Evolutionary conservation across 2,113 vertebrate species (phyloP), one percentile per base, ranked within the genome.

Genomic region (Pogonocichla stellata): DNA sequence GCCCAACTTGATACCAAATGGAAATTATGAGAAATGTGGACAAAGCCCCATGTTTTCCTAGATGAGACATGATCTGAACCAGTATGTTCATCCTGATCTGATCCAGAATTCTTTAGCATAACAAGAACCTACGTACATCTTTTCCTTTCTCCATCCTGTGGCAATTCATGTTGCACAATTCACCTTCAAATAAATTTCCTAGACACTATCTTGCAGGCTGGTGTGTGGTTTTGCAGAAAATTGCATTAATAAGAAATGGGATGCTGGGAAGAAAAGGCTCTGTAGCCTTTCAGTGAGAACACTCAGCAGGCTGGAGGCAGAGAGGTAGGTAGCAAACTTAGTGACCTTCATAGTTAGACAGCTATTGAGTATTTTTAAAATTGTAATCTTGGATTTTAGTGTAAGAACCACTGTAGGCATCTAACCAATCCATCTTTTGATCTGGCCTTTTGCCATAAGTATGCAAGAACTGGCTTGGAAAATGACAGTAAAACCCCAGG

Each of bases 81-180:
- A 62, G 34, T 33, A 47, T 24, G 14, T 58, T 48, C 42, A 28
- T 53, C 19, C 57, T 82, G 42, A 75, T 90, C 24, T 0, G 0
- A 64, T 33, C 5, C 19, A 56, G 20, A 86, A 69, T 64, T 79
- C 62, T 82, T 71, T 5, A 47, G 51, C 23, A 67, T 50, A 80
- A 8, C 16, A n/a, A 67, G 34, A 79, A 51, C 26, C 14, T 12
- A 23, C 0, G 0, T 43, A 34, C 0, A 0, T 14, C 8, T 47
- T 84, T 13, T 73, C 19, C 9, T 70, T 90, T 84, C 38, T 75
- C 60, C 9, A 12, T 81, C 38, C 40, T 64, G 24, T 90, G 51
- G 18, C 25, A 66, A 33, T 92, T 92, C 12, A 5, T 67, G 25
- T 48, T 58, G 29, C 22, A 9, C 34, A 60, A 60, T 64, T 48